A percentile compares a stretch with the other conserved stretches of the same genome.
Conservation (phyloP, 2,888 invertebrate genomes). For the Gasteruption jaculator region DNA sequence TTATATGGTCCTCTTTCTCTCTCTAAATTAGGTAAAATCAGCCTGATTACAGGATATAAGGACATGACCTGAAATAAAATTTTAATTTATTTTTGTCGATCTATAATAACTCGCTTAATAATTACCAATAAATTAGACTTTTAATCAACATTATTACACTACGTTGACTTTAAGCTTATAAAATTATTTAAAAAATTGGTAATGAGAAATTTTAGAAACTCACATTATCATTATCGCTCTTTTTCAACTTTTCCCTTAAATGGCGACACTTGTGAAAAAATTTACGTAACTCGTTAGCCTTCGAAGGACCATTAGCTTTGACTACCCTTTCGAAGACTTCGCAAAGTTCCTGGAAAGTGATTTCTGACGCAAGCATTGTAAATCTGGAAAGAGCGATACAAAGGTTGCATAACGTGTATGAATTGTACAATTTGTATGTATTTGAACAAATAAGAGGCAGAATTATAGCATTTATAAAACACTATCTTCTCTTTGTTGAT, state of each 20-base stretch:
- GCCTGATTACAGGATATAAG: conserved; percentile 71
- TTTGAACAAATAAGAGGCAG: too few relatives aligned
- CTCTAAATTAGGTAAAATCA: conserved; percentile 76
- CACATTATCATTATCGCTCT: conserved; percentile 37
- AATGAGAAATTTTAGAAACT: conserved; percentile 20
- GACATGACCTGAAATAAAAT: conserved; percentile 53
- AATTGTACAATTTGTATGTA: too few relatives aligned
- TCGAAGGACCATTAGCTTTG: conserved; percentile 52
- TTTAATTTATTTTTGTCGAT: too few relatives aligned
- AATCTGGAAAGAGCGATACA: too few relatives aligned
- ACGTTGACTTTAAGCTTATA: too few relatives aligned
- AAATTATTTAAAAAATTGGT: conserved; percentile 5
- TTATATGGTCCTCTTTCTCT: conserved; percentile 78
- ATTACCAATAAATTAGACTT: conserved; percentile 16
- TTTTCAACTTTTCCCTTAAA: conserved; percentile 43
- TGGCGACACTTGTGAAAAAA: conserved; percentile 56
- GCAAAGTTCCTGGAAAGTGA: conserved; percentile 59
- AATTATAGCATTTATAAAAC: too few relatives aligned
- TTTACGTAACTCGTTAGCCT: conserved; percentile 52
- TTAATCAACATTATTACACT: conserved; percentile 3
- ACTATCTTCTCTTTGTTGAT: too few relatives aligned
- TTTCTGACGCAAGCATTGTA: conserved; percentile 38
- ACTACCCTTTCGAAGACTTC: conserved; percentile 60
- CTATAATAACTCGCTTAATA: too few relatives aligned
- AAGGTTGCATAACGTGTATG: too few relatives aligned